Evolutionary conservation across 2,888 invertebrate genomes (phyloP).

Genomic region (Lacanobia wlatinum): DNA sequence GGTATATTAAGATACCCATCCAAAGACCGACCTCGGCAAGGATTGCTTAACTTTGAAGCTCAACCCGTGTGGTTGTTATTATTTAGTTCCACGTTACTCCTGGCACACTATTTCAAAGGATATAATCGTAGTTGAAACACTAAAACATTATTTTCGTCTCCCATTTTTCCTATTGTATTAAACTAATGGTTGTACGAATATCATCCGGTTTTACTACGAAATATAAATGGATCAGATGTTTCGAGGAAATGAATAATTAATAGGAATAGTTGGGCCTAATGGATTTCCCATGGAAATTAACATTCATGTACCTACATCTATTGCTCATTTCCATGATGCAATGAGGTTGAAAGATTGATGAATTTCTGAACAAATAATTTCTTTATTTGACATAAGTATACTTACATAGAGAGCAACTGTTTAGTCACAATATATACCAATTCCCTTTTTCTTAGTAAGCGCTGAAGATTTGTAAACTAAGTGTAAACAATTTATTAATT

Average conservation of each 20-base stretch:
- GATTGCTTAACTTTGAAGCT: no score
- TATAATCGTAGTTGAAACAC: neutral
- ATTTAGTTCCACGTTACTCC: no score
- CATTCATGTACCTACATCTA: conserved; percentile 9
- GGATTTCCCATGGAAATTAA: conserved; percentile 52
- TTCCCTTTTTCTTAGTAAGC: neutral
- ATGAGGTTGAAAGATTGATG: neutral
- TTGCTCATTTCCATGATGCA: conserved; percentile 11
- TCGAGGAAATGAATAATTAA: conserved; percentile 54
- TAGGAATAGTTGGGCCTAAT: conserved; percentile 51
- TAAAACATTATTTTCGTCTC: neutral
- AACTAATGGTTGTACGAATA: conserved; percentile 23
- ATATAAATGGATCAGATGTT: conserved; percentile 52
- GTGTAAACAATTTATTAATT: no score
- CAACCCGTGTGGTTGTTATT: no score
- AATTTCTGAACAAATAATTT: neutral
- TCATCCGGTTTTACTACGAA: conserved; percentile 16
- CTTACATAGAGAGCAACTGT: neutral
- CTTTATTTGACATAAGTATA: neutral
- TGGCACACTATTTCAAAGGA: neutral
- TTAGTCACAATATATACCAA: neutral
- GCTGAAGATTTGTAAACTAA: no score
- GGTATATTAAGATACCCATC: no score
- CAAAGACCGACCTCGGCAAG: no score
- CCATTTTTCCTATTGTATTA: neutral